Percentiles rank a stretch among this genome's conserved stretches.
phyloP scores from a whole-genome alignment of 2,797 vertebrate genomes.

The Trematomus bernacchii region DNA sequence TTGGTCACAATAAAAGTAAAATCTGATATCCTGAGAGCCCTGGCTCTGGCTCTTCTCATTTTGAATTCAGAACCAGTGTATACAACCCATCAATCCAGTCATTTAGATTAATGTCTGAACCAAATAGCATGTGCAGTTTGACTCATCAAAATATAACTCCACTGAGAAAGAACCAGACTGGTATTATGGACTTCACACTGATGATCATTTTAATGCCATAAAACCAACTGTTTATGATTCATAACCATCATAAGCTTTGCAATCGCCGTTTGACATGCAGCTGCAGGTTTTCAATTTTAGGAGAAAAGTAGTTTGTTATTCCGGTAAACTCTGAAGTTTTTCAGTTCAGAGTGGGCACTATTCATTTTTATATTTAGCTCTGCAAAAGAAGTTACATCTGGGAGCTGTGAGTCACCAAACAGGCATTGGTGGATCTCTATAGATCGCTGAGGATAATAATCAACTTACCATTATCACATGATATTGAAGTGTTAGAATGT shows the following conservation, averaged over 20 bases:
- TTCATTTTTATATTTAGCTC: not conserved
- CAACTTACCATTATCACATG: not conserved
- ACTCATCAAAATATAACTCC: constrained; percentile 17
- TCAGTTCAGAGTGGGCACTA: too few relatives aligned
- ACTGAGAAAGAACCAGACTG: constrained; percentile 1
- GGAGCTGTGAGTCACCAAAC: not conserved
- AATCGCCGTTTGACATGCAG: constrained; percentile 12
- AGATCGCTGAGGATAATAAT: constrained; percentile 1
- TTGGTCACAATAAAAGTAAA: too few relatives aligned
- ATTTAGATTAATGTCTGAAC: not conserved
- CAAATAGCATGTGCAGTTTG: not conserved
- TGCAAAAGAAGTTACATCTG: not conserved
- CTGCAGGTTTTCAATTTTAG: constrained; percentile 19
- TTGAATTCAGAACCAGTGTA: not conserved
- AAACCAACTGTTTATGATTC: constrained; percentile 21
- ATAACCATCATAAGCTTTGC: constrained; percentile 17
- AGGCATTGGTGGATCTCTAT: not conserved
- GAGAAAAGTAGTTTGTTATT: not conserved
- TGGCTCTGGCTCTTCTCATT: too few relatives aligned
- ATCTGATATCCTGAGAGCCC: too few relatives aligned
- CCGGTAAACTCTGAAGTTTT: not conserved
- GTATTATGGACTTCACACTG: not conserved
- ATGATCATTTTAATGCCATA: constrained; percentile 13
- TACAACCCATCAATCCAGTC: not conserved
- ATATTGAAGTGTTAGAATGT: not conserved